These are phyloP conservation scores for Euleptes europaea DNA, from an alignment of 2,113 vertebrate genomes.

Conservation along the genomic window DNA sequence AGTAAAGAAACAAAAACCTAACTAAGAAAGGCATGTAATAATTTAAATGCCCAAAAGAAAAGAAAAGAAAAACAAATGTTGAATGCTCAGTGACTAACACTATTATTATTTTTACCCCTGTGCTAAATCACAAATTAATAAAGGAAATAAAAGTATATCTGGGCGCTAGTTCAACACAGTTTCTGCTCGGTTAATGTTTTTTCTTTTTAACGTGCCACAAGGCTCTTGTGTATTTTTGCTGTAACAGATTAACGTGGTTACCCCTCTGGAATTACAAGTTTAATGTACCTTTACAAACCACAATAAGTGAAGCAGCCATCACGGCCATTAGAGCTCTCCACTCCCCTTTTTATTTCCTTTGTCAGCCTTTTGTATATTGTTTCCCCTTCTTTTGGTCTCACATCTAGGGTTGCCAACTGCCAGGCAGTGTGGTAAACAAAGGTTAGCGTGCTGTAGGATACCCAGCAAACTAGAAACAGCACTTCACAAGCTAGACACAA, in stretches of 20 bases:
- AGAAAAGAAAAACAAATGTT: neutral
- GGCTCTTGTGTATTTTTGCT: no score
- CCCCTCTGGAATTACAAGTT: neutral
- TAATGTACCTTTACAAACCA: neutral
- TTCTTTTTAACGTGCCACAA: no score
- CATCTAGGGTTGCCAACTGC: no score
- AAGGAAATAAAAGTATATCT: neutral
- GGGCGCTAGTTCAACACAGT: no score
- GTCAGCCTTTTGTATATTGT: neutral
- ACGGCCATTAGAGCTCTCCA: neutral
- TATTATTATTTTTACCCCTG: neutral
- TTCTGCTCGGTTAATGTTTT: no score
- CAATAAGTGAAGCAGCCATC: neutral
- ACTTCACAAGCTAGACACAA: no score
- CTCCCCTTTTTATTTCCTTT: neutral
- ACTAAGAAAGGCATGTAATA: neutral
- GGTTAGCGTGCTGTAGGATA: no score
- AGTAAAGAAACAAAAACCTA: slow-evolving; percentile 3
- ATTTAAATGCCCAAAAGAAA: neutral
- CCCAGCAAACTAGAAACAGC: no score
- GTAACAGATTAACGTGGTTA: no score
- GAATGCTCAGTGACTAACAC: neutral
- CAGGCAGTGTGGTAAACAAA: no score
- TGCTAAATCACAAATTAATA: neutral
- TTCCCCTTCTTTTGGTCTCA: neutral